These are phyloP conservation scores for Salminus brasiliensis DNA, from an alignment of 2,113 vertebrate genomes.

Conservation along the genomic window DNA sequence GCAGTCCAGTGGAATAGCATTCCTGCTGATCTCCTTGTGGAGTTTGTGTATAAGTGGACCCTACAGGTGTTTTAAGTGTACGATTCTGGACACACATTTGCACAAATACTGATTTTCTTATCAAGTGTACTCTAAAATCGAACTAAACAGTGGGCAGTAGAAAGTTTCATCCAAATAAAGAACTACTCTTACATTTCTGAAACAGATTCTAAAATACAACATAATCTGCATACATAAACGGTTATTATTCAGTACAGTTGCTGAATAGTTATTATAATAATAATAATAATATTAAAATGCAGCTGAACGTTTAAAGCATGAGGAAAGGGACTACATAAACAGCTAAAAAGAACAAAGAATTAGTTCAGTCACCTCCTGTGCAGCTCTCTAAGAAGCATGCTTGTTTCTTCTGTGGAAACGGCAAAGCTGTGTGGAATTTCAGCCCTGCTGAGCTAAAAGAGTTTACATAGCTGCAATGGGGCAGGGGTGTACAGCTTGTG, in stretches of 20 bases:
- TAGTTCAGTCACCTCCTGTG: background rate
- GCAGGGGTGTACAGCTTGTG: background rate
- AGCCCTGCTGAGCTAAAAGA: slow-evolving; percentile 22
- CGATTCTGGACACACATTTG: slow-evolving; percentile 1
- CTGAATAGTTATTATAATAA: background rate
- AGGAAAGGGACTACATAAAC: background rate
- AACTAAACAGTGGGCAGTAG: background rate
- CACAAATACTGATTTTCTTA: background rate
- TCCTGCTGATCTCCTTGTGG: background rate
- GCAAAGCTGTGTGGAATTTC: slow-evolving; percentile 46
- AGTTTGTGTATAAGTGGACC: slow-evolving; percentile 17
- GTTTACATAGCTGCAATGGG: slow-evolving; percentile 44
- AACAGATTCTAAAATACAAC: background rate
- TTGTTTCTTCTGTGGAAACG: slow-evolving; percentile 30
- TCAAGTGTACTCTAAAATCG: background rate
- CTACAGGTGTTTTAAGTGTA: background rate
- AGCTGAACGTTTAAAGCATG: background rate
- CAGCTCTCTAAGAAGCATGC: background rate
- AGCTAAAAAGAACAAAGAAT: background rate
- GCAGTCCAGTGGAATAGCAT: background rate
- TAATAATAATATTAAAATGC: too few relatives aligned
- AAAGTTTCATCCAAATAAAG: background rate
- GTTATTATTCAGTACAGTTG: background rate
- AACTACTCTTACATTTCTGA: background rate
- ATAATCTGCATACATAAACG: too few relatives aligned